Evolutionary conservation across 1,140 invertebrate species (phyloP), one percentile per base, ranked within the genome.

Genomic region (Aphelinus atriplicis): DNA sequence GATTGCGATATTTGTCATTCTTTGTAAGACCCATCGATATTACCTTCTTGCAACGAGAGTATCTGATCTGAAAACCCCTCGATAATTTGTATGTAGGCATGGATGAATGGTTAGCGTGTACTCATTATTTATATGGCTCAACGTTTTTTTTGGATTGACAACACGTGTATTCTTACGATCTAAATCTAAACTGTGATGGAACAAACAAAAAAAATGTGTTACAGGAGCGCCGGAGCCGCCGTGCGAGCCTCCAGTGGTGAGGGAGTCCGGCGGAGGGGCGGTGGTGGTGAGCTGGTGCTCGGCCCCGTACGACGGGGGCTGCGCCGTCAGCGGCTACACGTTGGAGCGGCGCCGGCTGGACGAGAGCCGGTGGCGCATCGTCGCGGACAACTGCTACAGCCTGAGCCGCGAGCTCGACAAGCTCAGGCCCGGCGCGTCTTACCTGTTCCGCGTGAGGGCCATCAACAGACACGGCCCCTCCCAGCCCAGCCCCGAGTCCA

Each of bases 231-330:
- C 94, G 3, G 93, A 95, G 71, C 88, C 90, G 60, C 94, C 94
- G 0, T 86, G 89, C 85, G 85, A 92, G 1, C 88, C 86, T 9
- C n/a, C 68, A 1, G 26, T 79, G 74, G 42, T 78, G 76, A 45
- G 79, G 85, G 62, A 71, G 0, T 42, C 47, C 2, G 86, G 85
- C 2, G 84, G 84, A 2, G 84, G 86, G 4, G 89, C 91, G 1
- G 92, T 89, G 0, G 89, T 96, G 0, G 89, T 96, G 9, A 91
- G 93, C 47, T 96, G 95, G 95, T 92, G 92, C 81, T 94, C 93
- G 50, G 93, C 95, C 45, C 91, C 92, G 1, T 95, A 93, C 80
- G 95, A 97, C 83, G 95, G 95, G n/a, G 95, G 95, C 50, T 92
- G 93, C 71, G 93, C 93, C 67, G 91, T 97, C 61, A 94, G 92